Evolutionary conservation across 2,888 invertebrate species (phyloP).

Genomic region (Synergus itoensis): DNA sequence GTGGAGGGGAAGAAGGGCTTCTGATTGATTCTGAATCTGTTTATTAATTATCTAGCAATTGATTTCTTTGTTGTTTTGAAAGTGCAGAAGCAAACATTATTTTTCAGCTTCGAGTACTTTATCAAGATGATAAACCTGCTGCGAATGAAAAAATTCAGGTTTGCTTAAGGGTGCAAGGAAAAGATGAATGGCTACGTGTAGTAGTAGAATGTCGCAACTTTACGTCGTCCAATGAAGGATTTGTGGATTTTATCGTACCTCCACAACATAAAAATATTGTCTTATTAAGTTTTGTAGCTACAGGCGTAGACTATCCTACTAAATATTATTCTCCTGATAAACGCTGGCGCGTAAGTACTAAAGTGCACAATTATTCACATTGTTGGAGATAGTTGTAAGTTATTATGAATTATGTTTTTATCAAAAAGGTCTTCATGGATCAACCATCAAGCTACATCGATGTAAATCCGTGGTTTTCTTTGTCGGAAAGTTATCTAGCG

Average conservation of each 20-base stretch:
- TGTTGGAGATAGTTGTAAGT: too few relatives aligned
- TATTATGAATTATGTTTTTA: neutral
- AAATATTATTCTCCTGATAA: constrained; percentile 76
- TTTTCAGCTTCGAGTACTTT: constrained; percentile 70
- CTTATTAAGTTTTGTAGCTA: constrained; percentile 72
- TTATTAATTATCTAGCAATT: too few relatives aligned
- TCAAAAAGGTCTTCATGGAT: constrained; percentile 72
- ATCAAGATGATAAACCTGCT: constrained; percentile 72
- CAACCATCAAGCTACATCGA: constrained; percentile 74
- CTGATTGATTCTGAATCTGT: too few relatives aligned
- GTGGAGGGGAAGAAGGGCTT: too few relatives aligned
- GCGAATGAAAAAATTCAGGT: constrained; percentile 74
- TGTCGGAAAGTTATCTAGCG: constrained; percentile 72
- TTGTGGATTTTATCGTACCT: constrained; percentile 75
- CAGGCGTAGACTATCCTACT: constrained; percentile 73
- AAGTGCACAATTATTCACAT: too few relatives aligned
- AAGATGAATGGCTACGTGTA: constrained; percentile 71
- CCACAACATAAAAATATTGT: constrained; percentile 73
- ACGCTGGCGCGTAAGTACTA: constrained; percentile 71
- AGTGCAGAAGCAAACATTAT: constrained; percentile 77
- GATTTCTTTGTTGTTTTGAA: too few relatives aligned
- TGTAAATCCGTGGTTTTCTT: constrained; percentile 74
- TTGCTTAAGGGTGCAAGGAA: constrained; percentile 72
- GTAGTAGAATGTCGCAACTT: constrained; percentile 75
- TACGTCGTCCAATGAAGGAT: constrained; percentile 72